Evolutionary conservation across 2,113 vertebrate species (phyloP), one percentile per base, ranked within the genome.

Genomic region (Chamaea fasciata): DNA sequence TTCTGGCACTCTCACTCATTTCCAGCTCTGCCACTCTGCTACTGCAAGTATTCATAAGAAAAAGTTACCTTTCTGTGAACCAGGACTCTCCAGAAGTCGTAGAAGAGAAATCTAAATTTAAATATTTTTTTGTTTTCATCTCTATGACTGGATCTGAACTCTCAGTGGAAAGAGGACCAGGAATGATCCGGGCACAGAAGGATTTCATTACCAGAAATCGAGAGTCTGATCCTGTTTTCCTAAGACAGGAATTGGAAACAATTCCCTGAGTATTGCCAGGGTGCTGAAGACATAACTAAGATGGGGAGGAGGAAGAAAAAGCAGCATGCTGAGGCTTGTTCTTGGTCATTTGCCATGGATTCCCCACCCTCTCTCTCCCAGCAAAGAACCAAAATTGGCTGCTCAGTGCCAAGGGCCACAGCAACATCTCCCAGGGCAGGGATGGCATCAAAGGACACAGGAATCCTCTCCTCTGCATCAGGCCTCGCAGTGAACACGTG

Each of bases 181-280:
- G 33, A 87, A 74, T 11, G 49, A 87, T 33, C 50, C 77, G 87
- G 80, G 80, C 39, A 70, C 91, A 89, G 83, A 86, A n/a, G 68
- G 75, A 74, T 76, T 94, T 79, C 28, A 76, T 87, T 86, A 90
- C 63, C 50, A 50, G 52, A 85, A 83, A 89, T 11, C 37, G 23
- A 90, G 77, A 91, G 44, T 24, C 37, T 13, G 74, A 71, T 56
- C 6, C 3, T 62, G 91, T 69, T 92, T 92, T 85, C 80, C 78
- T 65, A 82, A 71, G 75, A 62, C 33, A 37, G 89, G 80, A 94
- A 93, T n/a, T 93, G 85, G 87, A 93, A 94, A 62, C 53, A 87
- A 47, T 44, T 88, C 79, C 90, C 90, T 28, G 50, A 92, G 71
- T 8, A 81, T 26, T 92, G 87, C 84, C 94, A 95, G 59, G 39